Percentiles rank a stretch among this genome's conserved stretches.
These are phyloP conservation scores for Schizopygopsis malacanthus DNA, from an alignment of 2,797 vertebrate genomes.

Conservation along the genomic window DNA sequence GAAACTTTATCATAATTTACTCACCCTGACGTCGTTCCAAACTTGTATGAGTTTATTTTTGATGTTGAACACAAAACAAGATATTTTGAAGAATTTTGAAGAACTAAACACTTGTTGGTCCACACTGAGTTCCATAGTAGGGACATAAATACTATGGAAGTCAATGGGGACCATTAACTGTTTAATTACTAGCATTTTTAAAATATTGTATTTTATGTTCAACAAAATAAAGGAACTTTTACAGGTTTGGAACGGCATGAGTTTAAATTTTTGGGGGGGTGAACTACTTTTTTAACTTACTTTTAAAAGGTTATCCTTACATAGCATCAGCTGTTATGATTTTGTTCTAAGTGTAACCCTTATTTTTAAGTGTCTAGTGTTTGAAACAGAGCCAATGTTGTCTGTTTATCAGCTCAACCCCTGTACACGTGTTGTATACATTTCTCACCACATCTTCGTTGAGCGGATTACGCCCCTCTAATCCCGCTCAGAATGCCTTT, in stretches of 20 bases:
- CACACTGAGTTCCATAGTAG: not conserved
- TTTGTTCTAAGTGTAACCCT: not conserved
- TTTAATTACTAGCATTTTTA: not conserved
- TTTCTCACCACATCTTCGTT: slow-evolving; percentile 50
- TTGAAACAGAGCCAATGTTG: slow-evolving; percentile 3
- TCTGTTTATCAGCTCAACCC: slow-evolving; percentile 34
- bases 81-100: too few relatives aligned
- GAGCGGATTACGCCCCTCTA: slow-evolving; percentile 75
- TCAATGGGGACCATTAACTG: not conserved
- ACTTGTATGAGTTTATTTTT: too few relatives aligned
- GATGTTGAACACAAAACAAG: too few relatives aligned
- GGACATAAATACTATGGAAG: not conserved
- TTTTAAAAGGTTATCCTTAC: not conserved
- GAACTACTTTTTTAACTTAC: not conserved
- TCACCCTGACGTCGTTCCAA: too few relatives aligned
- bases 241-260: too few relatives aligned
- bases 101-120: too few relatives aligned
- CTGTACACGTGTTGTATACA: slow-evolving; percentile 25
- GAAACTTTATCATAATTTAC: too few relatives aligned
- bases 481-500: slow-evolving; percentile 70
- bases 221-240: too few relatives aligned
- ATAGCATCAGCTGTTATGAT: not conserved
- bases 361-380: not conserved
- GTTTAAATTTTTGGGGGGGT: too few relatives aligned
- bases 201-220: not conserved